Conservation (phyloP, 2,888 invertebrate species). For the Aethes cnicana region DNA sequence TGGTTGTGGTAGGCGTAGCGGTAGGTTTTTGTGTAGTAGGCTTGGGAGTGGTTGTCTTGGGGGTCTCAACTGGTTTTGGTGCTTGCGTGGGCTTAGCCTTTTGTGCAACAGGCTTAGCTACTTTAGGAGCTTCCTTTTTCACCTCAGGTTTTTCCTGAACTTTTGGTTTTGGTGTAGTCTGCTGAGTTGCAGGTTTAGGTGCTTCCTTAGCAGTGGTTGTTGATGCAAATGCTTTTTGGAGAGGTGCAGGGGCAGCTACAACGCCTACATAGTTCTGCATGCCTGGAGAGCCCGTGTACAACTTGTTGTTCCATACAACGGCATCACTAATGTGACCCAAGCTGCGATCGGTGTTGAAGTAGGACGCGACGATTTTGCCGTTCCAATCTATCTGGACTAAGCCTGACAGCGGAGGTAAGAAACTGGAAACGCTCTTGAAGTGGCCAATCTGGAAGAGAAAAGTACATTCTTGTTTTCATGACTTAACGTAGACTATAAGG, state of each 20-base stretch:
- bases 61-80: conserved; percentile 33
- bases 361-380: conserved; percentile 87
- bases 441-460: conserved; percentile 83
- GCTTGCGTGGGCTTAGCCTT: conserved; percentile 28
- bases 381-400: conserved; percentile 86
- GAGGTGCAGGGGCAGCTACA: conserved; percentile 81
- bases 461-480: neutral
- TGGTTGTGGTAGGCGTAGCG: conserved; percentile 32
- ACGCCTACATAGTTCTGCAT: conserved; percentile 83
- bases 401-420: conserved; percentile 74
- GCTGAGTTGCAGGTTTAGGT: conserved; percentile 38
- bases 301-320: conserved; percentile 83
- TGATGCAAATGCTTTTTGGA: conserved; percentile 62
- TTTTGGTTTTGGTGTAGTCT: conserved; percentile 34
- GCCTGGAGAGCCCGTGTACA: conserved; percentile 87
- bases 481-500: no score
- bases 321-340: conserved; percentile 84
- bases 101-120: conserved; percentile 35
- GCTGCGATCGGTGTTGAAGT: conserved; percentile 84
- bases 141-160: conserved; percentile 39
- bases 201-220: conserved; percentile 40
- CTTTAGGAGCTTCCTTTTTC: conserved; percentile 39
- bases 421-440: conserved; percentile 71
- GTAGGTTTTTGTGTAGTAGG: conserved; percentile 33
- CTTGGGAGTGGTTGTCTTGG: conserved; percentile 36